phyloP scores from a whole-genome alignment of 2,113 vertebrate genomes.

The Sterrhoptilus dennistouni region DNA sequence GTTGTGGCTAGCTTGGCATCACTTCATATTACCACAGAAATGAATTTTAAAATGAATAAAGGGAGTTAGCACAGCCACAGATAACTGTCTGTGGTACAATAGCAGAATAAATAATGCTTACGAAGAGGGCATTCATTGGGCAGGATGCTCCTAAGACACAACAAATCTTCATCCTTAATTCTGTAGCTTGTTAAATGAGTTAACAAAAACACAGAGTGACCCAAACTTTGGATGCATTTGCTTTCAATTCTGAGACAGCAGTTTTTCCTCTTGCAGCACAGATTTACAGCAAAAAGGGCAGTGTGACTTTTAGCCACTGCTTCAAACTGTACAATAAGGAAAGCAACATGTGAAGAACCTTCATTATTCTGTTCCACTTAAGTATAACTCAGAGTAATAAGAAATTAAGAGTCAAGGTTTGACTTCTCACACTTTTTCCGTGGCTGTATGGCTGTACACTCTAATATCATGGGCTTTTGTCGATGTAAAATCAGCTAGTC shows the following conservation, averaged over 20 bases:
- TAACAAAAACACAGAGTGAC: background rate
- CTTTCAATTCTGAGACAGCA: background rate
- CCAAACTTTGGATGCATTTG: background rate
- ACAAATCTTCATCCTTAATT: background rate
- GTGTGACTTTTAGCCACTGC: background rate
- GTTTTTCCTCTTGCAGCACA: background rate
- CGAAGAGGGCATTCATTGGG: background rate
- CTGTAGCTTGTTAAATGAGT: background rate
- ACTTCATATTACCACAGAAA: background rate
- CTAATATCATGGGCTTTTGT: background rate
- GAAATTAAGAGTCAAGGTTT: background rate
- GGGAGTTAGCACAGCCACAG: background rate
- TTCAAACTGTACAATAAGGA: background rate
- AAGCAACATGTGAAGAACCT: background rate
- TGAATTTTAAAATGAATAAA: slow-evolving; percentile 1
- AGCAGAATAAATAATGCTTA: background rate
- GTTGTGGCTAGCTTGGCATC: background rate
- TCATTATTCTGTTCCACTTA: background rate
- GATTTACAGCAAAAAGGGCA: background rate
- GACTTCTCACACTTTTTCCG: background rate
- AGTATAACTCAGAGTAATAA: background rate
- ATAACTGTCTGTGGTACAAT: background rate
- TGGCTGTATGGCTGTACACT: background rate
- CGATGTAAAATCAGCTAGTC: background rate
- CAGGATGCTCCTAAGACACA: background rate